phyloP scores from a whole-genome alignment of 2,113 vertebrate species.

The Odocoileus hemionus region DNA sequence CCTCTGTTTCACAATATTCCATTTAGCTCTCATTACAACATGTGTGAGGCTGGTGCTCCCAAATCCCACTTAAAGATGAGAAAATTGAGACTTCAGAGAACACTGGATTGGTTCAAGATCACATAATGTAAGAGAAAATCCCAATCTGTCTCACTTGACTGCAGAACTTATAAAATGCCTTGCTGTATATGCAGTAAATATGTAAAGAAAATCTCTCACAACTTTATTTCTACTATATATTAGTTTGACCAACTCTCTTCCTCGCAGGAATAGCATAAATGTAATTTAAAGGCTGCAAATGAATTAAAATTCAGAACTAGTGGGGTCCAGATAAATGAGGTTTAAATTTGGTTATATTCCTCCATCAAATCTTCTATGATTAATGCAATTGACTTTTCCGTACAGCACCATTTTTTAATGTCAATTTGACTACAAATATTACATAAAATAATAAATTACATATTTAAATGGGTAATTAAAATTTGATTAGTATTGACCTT shows the following conservation, averaged over 20 bases:
- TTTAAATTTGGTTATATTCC: not conserved
- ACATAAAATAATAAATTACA: not conserved
- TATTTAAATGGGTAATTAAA: slow-evolving; percentile 35
- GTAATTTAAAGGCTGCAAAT: not conserved
- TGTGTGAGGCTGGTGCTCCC: not conserved
- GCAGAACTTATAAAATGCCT: not conserved
- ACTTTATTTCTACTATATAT: not conserved
- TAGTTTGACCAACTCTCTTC: not conserved
- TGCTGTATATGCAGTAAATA: not conserved
- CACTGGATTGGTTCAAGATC: not conserved
- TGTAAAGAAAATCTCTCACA: not conserved
- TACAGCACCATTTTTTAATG: not conserved
- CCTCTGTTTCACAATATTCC: not conserved
- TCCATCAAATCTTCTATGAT: not conserved
- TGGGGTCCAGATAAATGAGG: not conserved
- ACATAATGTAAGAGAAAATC: not conserved
- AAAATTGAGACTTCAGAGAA: not conserved
- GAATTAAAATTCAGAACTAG: not conserved
- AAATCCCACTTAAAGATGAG: not conserved
- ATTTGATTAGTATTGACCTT: slow-evolving; percentile 14
- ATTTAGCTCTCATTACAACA: not conserved
- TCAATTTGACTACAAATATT: not conserved
- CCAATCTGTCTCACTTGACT: not conserved
- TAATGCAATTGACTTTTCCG: not conserved
- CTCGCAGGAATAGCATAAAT: not conserved